Evolutionary conservation across 2,113 vertebrate species (phyloP), one percentile per base, ranked within the genome.

Genomic region (Stictonetta naevosa): DNA sequence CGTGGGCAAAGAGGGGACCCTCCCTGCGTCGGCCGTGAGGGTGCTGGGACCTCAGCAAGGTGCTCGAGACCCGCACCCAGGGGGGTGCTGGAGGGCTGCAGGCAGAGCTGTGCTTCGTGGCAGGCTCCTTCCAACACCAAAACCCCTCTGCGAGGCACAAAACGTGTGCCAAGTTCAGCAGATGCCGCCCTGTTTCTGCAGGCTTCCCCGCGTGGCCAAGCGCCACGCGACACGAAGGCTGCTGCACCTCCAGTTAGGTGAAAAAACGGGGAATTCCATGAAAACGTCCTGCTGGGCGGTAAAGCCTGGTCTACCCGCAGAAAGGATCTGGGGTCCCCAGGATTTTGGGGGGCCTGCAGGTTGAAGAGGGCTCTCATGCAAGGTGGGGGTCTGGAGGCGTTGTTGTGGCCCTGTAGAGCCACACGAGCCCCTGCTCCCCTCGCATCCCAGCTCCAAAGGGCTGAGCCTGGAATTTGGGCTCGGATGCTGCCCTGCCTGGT

Each of bases 211-310:
- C 2, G 40, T 29, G 8, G 67, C 80, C 62, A 13, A 50, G 63
- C 5, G 59, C 23, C 11, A 4, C 9, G 38, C 5, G 34, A 19
- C 6, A 3, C 0, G 3, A 38, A 22, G 0, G 6, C 6, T 7
- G 36, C 46, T 19, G 42, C 75, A 52, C 48, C 11, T 50, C 75
- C 69, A 13, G 0, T 16, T 5, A 0, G 15, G 22, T 1, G 38
- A 18, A 25, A 25, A 82, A 55, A 22, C 0, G 5, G 44, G 56
- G 15, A 21, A 21, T 6, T 18, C 12, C 28, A 2, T 2, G 11
- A 6, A 58, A n/a, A 53, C 3, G 12, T 34, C 19, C 68, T 13
- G 18, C 3, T 23, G 38, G 76, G 16, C 12, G 59, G 44, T 1
- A 13, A 76, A 17, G 6, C 25, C 44, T 13, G 29, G 11, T n/a